Evolutionary conservation across 2,888 invertebrate genomes (phyloP), one percentile per base, ranked within the genome.

Genomic region (Synanthedon formicaeformis): DNA sequence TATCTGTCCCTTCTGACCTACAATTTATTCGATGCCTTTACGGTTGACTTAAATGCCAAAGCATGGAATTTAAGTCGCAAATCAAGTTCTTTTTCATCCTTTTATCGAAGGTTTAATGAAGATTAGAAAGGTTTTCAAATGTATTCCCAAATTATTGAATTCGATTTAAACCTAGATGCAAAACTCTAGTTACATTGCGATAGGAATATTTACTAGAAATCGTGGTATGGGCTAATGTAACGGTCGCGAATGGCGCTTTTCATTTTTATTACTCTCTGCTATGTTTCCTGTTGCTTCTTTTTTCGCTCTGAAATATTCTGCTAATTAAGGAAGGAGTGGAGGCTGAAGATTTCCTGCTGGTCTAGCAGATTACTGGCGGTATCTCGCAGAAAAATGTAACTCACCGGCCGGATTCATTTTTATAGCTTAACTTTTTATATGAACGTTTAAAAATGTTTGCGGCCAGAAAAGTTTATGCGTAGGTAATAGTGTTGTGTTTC

Each of bases 1-100:
- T 84, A 84, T 86, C 81, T 84, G 81, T 85, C 84, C 85, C 83
- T 81, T 81, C 79, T 81, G 85, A 84, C 85, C 82, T 80, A 85
- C 83, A 83, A 84, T 85, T 84, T 82, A 84, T 83, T 82, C 79
- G 78, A 78, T 80, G 81, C 76, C 80, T 84, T 84, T 78, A 82
- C 83, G 83, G 78, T 80, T 81, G 82, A 83, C 77, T 83, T 78
- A 84, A 84, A 84, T 76, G 81, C 80, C 81, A 82, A 84, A 84
- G 82, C 79, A 82, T 76, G 72, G 72, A 78, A 78, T 74, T 78
- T 71, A 73, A 75, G 69, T 79, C 70, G 69, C 75, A 81, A 83
- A 81, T 84, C 78, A 81, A 81, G 78, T 78, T 75, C 71, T 58
- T 73, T 69, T 73, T 66, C 60, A 62, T 62, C 56, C 66, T 64